A percentile compares a stretch with the other conserved stretches of the same genome.
phyloP scores from a whole-genome alignment of 2,888 invertebrate species.

The Branchellion lobata region DNA sequence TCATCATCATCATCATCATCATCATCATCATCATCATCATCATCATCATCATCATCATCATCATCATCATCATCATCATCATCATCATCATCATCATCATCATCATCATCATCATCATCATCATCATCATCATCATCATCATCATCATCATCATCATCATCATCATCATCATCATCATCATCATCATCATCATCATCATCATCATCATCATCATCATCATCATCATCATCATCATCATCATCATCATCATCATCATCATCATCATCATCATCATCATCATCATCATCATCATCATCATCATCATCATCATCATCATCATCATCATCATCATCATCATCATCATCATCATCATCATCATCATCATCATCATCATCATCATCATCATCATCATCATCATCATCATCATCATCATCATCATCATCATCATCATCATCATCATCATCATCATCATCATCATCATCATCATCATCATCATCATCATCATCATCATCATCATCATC shows the following conservation, averaged over 20 bases:
- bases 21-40: background rate
- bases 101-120: background rate
- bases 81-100: slow-evolving; percentile 8
- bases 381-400: slow-evolving; percentile 25
- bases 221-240: background rate
- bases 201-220: slow-evolving; percentile 29
- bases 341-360: slow-evolving; percentile 40
- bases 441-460: slow-evolving; percentile 31
- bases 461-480: slow-evolving; percentile 29
- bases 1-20: slow-evolving; percentile 34
- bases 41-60: background rate
- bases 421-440: slow-evolving; percentile 29
- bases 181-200: background rate
- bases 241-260: background rate
- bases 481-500: slow-evolving; percentile 33
- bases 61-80: background rate
- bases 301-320: slow-evolving; percentile 40
- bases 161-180: slow-evolving; percentile 1
- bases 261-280: slow-evolving; percentile 24
- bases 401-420: slow-evolving; percentile 29
- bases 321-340: slow-evolving; percentile 29
- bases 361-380: slow-evolving; percentile 19
- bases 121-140: background rate
- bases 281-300: slow-evolving; percentile 22
- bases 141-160: background rate